Conservation (phyloP, 2,888 invertebrate species). For the Papilio demoleus region DNA sequence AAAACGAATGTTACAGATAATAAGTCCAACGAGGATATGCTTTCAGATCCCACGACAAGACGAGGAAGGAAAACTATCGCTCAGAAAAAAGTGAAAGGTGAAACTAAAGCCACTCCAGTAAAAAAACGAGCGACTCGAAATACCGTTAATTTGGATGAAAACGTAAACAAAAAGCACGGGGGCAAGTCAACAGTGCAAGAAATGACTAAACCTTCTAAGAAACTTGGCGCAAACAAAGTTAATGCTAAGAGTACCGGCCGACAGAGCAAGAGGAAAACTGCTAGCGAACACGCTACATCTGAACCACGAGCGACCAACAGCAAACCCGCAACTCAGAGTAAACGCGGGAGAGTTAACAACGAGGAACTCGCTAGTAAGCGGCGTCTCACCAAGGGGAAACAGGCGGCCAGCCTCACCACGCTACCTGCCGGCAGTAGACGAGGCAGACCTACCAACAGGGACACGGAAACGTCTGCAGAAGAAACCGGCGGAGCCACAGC, state of each 20-base stretch:
- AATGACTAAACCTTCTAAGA: background rate
- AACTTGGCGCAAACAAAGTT: background rate
- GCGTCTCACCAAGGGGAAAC: slow-evolving; percentile 35
- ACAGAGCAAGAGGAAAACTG: slow-evolving; percentile 45
- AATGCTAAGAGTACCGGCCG: slow-evolving; percentile 46
- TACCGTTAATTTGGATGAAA: background rate
- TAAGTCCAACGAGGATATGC: background rate
- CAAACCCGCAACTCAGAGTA: too few relatives aligned
- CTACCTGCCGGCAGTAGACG: background rate
- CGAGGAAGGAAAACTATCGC: slow-evolving; percentile 17
- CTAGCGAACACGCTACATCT: background rate
- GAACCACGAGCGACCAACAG: background rate
- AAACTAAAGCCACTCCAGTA: background rate
- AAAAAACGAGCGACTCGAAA: slow-evolving; percentile 22
- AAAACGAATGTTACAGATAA: background rate
- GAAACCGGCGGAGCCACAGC: background rate
- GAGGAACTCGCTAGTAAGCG: background rate
- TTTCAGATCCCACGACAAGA: background rate
- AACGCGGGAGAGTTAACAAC: too few relatives aligned
- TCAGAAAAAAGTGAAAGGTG: background rate
- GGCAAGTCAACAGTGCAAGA: background rate
- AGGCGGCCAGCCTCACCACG: slow-evolving; percentile 42
- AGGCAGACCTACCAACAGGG: slow-evolving; percentile 44
- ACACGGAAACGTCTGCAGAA: background rate
- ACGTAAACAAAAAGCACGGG: slow-evolving; percentile 4